Evolutionary conservation across 2,113 vertebrate species (phyloP).

Genomic region (Isichthys henryi): DNA sequence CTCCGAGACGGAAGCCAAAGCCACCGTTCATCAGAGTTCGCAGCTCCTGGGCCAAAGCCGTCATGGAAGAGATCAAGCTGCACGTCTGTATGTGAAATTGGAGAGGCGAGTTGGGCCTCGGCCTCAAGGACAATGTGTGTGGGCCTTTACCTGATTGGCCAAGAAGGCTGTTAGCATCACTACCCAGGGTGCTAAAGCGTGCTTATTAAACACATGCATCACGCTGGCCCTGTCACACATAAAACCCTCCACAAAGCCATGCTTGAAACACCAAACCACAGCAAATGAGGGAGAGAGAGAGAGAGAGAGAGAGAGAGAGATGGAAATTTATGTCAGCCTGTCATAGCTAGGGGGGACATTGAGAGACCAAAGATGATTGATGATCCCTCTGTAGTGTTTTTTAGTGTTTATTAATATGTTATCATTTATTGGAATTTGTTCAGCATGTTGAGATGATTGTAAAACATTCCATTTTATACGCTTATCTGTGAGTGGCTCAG

Average conservation of each 20-base stretch:
- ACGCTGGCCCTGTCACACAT: neutral
- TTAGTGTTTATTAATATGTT: neutral
- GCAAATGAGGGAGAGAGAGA: neutral
- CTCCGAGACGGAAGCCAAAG: neutral
- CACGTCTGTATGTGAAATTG: neutral
- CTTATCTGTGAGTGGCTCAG: neutral
- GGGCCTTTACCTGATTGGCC: neutral
- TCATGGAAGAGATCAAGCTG: neutral
- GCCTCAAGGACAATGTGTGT: neutral
- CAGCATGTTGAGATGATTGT: neutral
- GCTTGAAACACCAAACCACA: neutral
- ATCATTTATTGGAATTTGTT: neutral
- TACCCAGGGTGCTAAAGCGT: neutral
- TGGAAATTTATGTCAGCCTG: neutral
- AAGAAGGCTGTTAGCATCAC: neutral
- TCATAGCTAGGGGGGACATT: neutral
- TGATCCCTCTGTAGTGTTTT: neutral
- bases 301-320: neutral
- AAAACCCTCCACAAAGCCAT: neutral
- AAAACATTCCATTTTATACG: neutral
- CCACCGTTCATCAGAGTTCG: neutral
- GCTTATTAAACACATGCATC: conserved; percentile 14
- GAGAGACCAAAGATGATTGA: neutral
- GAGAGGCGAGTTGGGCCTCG: neutral
- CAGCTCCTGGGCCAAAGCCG: neutral